Conservation (phyloP, 2,113 vertebrate genomes). For the Hippocampus zosterae region DNA sequence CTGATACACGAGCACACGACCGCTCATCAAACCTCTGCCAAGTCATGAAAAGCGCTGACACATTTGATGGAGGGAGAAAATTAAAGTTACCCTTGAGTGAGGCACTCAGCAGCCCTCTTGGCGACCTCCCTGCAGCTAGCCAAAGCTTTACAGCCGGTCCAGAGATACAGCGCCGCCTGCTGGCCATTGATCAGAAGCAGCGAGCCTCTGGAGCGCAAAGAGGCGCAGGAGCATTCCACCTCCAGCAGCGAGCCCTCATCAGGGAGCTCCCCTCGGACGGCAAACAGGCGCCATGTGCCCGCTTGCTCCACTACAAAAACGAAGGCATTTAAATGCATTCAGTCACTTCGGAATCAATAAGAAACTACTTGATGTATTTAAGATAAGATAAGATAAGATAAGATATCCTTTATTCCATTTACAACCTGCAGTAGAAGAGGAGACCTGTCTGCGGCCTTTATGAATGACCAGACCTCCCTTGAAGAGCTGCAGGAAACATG, state of each 20-base stretch:
- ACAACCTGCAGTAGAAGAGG: conserved; percentile 49
- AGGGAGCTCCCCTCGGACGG: conserved; percentile 67
- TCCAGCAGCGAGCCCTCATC: conserved; percentile 71
- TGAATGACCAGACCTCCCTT: conserved; percentile 72
- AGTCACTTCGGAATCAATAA: not conserved
- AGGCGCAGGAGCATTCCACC: conserved; percentile 61
- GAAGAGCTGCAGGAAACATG: conserved; percentile 78
- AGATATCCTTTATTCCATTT: too few species aligned
- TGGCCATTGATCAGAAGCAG: conserved; percentile 66
- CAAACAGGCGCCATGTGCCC: conserved; percentile 68
- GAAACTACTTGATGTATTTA: not conserved
- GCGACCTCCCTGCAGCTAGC: conserved; percentile 60
- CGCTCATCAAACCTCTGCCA: not conserved
- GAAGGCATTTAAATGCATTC: not conserved
- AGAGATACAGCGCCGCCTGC: conserved; percentile 69
- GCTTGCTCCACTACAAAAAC: not conserved
- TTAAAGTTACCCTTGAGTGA: conserved; percentile 65
- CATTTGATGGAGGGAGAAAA: not conserved
- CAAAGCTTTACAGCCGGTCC: conserved; percentile 73
- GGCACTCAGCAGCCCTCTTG: conserved; percentile 59
- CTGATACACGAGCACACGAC: conserved; percentile 43
- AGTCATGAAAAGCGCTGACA: not conserved
- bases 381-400: too few species aligned
- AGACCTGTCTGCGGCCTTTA: conserved; percentile 52
- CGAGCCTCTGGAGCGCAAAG: conserved; percentile 71